Evolutionary conservation across 2,888 invertebrate species (phyloP).

Genomic region (Morinoia aosen): DNA sequence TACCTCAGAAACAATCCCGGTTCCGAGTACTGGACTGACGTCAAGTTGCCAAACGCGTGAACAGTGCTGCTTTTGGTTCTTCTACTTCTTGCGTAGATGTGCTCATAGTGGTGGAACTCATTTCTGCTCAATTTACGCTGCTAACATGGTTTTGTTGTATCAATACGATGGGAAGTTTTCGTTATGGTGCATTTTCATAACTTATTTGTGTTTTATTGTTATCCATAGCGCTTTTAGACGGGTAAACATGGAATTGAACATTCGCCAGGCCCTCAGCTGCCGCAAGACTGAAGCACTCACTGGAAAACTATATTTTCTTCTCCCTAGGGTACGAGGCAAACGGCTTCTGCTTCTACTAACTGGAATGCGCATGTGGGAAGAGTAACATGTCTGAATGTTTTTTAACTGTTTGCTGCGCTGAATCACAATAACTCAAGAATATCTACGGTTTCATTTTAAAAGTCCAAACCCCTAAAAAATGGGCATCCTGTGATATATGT

Average conservation of each 20-base stretch:
- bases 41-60: conserved; percentile 50
- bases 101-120: neutral
- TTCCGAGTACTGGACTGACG: conserved; percentile 62
- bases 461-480: too few species aligned
- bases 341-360: neutral
- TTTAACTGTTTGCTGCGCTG: too few species aligned
- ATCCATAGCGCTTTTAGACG: neutral
- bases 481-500: too few species aligned
- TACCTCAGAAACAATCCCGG: conserved; percentile 45
- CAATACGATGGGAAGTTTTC: neutral
- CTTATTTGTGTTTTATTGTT: neutral
- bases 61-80: neutral
- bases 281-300: neutral
- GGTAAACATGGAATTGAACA: neutral
- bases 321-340: neutral
- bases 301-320: neutral
- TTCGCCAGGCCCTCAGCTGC: neutral
- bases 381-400: too few species aligned
- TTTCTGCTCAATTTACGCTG: neutral
- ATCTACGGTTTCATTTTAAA: too few species aligned
- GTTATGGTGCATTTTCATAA: neutral
- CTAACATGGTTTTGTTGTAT: neutral
- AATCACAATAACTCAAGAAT: too few species aligned
- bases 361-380: neutral
- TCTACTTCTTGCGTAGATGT: neutral